Evolutionary conservation across 2,113 vertebrate genomes (phyloP).

Genomic region (Cyprinus carpio): DNA sequence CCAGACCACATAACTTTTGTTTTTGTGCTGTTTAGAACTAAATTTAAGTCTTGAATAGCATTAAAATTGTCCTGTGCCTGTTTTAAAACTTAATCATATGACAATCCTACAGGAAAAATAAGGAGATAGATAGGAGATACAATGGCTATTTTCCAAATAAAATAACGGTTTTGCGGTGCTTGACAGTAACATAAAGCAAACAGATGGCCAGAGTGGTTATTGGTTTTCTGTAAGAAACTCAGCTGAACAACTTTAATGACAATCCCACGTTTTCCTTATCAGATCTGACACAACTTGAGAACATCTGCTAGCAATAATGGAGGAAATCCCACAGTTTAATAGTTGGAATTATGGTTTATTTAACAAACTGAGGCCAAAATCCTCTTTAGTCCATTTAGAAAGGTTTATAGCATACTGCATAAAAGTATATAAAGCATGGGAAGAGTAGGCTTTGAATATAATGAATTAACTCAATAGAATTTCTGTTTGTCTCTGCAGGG

Average conservation of each 20-base stretch:
- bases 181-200: too few species aligned
- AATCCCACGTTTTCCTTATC: neutral
- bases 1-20: too few species aligned
- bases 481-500: conserved; percentile 74
- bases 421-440: neutral
- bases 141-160: too few species aligned
- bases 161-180: neutral
- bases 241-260: neutral
- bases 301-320: neutral
- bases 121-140: too few species aligned
- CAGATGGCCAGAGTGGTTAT: neutral
- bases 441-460: neutral
- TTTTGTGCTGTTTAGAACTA: too few species aligned
- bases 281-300: neutral
- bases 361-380: neutral
- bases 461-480: neutral
- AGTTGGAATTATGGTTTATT: neutral
- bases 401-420: neutral
- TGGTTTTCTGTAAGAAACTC: neutral
- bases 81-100: too few species aligned
- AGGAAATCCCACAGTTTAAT: neutral
- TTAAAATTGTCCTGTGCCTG: too few species aligned
- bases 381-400: neutral
- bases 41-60: too few species aligned
- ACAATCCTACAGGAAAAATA: too few species aligned